Conservation (phyloP, 2,888 invertebrate genomes). For the Monochamus alternatus region DNA sequence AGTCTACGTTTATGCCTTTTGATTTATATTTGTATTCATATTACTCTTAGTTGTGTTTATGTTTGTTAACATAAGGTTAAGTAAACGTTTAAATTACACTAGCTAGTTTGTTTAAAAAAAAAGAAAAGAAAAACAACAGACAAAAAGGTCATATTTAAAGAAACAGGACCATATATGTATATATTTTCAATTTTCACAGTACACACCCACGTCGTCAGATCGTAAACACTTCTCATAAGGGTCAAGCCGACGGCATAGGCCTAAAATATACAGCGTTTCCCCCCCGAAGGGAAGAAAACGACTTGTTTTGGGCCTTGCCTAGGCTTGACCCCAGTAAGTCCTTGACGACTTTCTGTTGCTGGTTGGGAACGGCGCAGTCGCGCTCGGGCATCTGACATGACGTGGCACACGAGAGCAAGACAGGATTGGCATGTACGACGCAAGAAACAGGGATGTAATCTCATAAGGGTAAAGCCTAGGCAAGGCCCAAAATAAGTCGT, state of each 20-base stretch:
- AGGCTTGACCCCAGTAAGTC: too few species aligned
- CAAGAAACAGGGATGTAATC: neutral
- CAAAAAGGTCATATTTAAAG: too few species aligned
- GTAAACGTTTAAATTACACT: too few species aligned
- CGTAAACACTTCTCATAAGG: constrained; percentile 33
- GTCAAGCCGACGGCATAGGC: constrained; percentile 25
- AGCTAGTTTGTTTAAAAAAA: neutral
- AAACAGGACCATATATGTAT: constrained; percentile 1
- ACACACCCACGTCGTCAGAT: constrained; percentile 44
- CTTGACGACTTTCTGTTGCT: neutral
- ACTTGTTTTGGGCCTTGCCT: too few species aligned
- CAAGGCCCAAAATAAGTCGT: neutral
- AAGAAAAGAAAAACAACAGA: neutral
- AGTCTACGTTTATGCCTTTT: neutral
- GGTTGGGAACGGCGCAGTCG: neutral
- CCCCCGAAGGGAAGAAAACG: too few species aligned
- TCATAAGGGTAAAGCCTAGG: neutral
- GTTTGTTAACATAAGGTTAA: constrained; percentile 5
- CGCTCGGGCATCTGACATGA: neutral
- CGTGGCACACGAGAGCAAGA: neutral
- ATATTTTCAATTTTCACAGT: constrained; percentile 34
- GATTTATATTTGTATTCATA: constrained; percentile 6
- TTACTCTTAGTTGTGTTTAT: constrained; percentile 3
- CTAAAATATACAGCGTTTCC: constrained; percentile 39
- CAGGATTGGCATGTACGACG: neutral